A percentile compares a stretch with the other conserved stretches of the same genome.
Evolutionary conservation across 2,113 vertebrate genomes (phyloP).

Genomic region (Jacana jacana): DNA sequence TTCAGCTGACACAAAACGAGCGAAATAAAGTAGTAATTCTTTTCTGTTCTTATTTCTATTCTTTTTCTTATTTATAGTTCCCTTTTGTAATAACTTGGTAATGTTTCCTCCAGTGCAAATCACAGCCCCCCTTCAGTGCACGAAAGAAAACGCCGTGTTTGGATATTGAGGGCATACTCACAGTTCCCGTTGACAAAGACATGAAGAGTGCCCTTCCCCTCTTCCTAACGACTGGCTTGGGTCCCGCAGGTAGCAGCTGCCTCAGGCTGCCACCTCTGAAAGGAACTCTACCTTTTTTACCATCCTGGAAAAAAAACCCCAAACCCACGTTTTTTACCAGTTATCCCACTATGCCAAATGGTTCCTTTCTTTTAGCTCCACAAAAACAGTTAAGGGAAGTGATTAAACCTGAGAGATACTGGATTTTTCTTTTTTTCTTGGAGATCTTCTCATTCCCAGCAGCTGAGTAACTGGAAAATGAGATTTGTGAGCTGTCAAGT

Average conservation of each 20-base stretch:
- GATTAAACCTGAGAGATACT: background rate
- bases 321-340: background rate
- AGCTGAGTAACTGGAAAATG: background rate
- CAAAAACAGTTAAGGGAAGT: background rate
- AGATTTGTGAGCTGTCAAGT: background rate
- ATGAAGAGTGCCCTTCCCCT: background rate
- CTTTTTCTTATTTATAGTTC: background rate
- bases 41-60: background rate
- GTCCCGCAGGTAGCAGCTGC: background rate
- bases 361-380: background rate
- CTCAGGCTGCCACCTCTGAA: background rate
- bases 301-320: background rate
- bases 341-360: background rate
- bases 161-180: background rate
- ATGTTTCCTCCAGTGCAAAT: background rate
- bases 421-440: background rate
- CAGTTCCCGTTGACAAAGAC: fast-evolving
- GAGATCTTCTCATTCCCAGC: background rate
- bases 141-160: background rate
- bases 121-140: background rate
- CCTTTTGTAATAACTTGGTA: background rate
- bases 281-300: background rate
- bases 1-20: background rate
- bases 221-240: background rate
- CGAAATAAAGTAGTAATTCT: background rate